Evolutionary conservation across 1,140 invertebrate genomes (phyloP).

Genomic region (Aphidius ervi): DNA sequence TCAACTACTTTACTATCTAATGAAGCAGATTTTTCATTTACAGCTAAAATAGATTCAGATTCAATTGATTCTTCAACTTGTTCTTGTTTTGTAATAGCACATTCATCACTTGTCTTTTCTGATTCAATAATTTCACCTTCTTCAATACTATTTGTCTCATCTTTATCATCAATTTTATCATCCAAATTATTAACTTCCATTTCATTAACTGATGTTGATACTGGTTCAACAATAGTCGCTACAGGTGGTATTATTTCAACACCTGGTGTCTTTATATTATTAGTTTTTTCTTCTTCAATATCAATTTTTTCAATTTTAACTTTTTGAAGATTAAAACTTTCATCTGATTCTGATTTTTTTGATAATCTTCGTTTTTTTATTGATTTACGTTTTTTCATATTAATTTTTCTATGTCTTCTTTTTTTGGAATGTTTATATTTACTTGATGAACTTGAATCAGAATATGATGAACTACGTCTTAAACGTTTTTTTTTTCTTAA

Average conservation of each 20-base stretch:
- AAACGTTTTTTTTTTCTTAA: slow-evolving; percentile 26
- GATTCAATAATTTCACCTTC: slow-evolving; percentile 4
- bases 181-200: neutral
- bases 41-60: slow-evolving; percentile 14
- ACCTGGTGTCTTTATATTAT: neutral
- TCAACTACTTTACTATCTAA: too few species aligned
- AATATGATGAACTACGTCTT: slow-evolving; percentile 28
- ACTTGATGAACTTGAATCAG: slow-evolving; percentile 30
- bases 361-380: neutral
- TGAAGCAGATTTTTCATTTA: slow-evolving; percentile 19
- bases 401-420: slow-evolving; percentile 10
- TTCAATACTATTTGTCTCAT: too few species aligned
- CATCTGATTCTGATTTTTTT: slow-evolving; percentile 7
- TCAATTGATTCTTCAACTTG: slow-evolving; percentile 13
- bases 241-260: neutral
- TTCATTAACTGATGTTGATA: neutral
- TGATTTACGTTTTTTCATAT: slow-evolving; percentile 5
- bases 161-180: neutral
- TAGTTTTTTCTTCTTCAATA: neutral
- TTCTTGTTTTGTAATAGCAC: slow-evolving; percentile 9
- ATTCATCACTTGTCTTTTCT: neutral
- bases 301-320: slow-evolving; percentile 7
- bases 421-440: slow-evolving; percentile 24
- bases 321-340: slow-evolving; percentile 11
- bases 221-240: neutral